Conservation (phyloP, 1,140 invertebrate species). For the Cherax destructor region DNA sequence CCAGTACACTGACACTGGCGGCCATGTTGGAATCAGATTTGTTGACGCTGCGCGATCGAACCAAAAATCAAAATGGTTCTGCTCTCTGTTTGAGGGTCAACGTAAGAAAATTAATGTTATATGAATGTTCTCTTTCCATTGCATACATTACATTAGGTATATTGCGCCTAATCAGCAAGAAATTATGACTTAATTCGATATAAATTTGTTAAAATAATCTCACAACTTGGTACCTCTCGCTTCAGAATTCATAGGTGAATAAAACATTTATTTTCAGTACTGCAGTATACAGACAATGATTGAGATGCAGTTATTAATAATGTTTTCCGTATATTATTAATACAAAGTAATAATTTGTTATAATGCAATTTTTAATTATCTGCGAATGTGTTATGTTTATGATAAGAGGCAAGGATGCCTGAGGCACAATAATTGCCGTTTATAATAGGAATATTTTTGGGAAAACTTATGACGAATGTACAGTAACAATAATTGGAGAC, state of each 20-base stretch:
- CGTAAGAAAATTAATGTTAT: no score
- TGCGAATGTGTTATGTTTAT: slow-evolving; percentile 15
- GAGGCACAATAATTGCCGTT: slow-evolving; percentile 12
- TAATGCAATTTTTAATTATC: background rate
- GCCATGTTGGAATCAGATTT: slow-evolving; percentile 34
- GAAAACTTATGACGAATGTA: no score
- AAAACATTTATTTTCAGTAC: background rate
- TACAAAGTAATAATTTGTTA: background rate
- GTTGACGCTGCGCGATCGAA: slow-evolving; percentile 47
- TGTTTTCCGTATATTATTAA: background rate
- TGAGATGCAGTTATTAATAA: background rate
- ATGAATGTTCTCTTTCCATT: background rate
- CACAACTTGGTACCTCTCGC: background rate
- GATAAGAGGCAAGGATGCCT: slow-evolving; percentile 10
- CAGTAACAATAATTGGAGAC: no score
- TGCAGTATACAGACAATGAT: background rate
- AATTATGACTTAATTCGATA: background rate
- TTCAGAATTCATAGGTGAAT: background rate
- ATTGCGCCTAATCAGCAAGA: background rate
- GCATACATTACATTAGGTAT: background rate
- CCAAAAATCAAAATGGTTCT: slow-evolving; percentile 28
- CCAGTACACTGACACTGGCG: slow-evolving; percentile 35
- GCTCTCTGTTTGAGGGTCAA: background rate
- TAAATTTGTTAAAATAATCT: background rate
- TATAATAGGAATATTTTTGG: background rate